Conservation (phyloP, 2,888 invertebrate species). For the Rhorus exstirpatorius region DNA sequence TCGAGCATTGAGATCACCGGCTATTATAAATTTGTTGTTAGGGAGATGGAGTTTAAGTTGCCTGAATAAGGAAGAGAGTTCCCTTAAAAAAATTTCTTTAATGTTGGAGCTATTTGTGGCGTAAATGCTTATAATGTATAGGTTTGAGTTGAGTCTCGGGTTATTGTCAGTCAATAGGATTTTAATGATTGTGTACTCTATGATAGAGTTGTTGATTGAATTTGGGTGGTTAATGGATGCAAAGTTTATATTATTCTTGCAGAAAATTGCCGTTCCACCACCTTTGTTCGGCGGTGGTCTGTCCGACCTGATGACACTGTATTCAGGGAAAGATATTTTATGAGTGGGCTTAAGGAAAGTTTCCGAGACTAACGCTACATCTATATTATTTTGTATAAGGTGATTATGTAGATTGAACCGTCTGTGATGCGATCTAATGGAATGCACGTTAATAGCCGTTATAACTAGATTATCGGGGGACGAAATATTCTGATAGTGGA, state of each 20-base stretch:
- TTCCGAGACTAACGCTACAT: conserved; percentile 14
- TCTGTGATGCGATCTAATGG: not conserved
- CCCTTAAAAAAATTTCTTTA: conserved; percentile 23
- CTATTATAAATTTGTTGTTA: conserved; percentile 33
- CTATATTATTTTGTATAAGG: not conserved
- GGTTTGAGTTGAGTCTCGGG: conserved; percentile 34
- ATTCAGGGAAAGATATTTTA: conserved; percentile 50
- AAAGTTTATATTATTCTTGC: conserved; percentile 62
- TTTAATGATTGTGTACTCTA: conserved; percentile 49
- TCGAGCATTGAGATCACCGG: conserved; percentile 39
- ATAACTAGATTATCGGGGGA: not conserved
- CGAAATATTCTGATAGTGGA: too few relatives aligned
- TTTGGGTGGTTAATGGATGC: conserved; percentile 27
- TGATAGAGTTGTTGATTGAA: conserved; percentile 37
- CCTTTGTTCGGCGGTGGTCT: conserved; percentile 45
- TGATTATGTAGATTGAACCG: not conserved
- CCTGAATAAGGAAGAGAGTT: conserved; percentile 2
- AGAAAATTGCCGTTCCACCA: conserved; percentile 68
- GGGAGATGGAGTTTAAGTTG: conserved; percentile 30
- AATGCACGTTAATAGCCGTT: conserved; percentile 15
- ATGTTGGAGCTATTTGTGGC: conserved; percentile 38
- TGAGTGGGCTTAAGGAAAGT: conserved; percentile 30
- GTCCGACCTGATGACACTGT: conserved; percentile 58
- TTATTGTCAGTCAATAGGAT: too few relatives aligned
- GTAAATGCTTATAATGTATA: conserved; percentile 63